Conservation (phyloP, 1,140 invertebrate genomes). For the Nasonia longicornis region DNA sequence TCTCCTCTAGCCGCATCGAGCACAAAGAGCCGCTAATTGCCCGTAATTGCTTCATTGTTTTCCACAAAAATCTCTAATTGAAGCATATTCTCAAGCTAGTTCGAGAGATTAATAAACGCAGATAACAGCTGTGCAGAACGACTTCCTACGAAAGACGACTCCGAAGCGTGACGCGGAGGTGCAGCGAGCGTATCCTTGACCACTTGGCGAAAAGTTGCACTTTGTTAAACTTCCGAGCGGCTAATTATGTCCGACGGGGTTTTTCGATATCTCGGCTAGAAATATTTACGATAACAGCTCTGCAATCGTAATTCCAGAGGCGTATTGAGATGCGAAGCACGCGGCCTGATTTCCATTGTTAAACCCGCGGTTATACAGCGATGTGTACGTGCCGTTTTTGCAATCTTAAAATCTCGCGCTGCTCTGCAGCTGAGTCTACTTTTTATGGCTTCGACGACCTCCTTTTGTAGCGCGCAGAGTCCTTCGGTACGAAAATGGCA, state of each 20-base stretch:
- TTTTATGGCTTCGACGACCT: conserved; percentile 15
- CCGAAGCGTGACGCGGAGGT: not conserved
- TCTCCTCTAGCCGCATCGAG: no score
- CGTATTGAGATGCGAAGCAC: not conserved
- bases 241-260: not conserved
- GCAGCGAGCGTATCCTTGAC: conserved; percentile 15
- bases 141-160: conserved; percentile 7
- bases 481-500: not conserved
- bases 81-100: not conserved
- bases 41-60: conserved; percentile 16
- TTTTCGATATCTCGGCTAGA: not conserved
- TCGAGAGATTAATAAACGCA: conserved; percentile 7
- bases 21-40: not conserved
- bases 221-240: not conserved
- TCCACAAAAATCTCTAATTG: conserved; percentile 1
- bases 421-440: not conserved
- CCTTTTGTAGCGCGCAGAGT: not conserved
- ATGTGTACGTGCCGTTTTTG: not conserved
- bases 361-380: not conserved
- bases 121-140: not conserved
- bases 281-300: not conserved
- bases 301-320: not conserved
- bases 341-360: conserved; percentile 9
- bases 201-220: conserved; percentile 7
- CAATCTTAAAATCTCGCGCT: not conserved